Base-by-base conservation (phyloP, 2,113 vertebrate genomes). In the Catharus fuscescens region DNA sequence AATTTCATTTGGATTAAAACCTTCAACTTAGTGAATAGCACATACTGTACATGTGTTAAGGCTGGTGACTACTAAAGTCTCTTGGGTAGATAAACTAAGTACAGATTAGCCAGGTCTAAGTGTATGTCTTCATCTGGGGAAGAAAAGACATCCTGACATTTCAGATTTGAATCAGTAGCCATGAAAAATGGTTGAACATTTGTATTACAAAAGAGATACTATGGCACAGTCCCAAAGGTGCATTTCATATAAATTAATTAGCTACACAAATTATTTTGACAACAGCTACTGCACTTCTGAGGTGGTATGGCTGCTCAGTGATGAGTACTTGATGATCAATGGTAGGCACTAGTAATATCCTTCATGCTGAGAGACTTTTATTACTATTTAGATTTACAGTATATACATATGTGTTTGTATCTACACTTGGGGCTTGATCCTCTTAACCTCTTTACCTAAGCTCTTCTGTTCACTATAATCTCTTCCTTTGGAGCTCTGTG, bases 1-100 rank as follows among this genome's bases (percentile, higher is more conserved):
- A 93, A 80, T 98, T 97, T 97, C 88, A 95, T 95, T 96, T 93
- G 95, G 96, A 97, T 97, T 97, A 98, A 98, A 97, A 97, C 91
- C 84, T 96, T 95, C 94, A 95, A 85, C 93, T 97, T 97, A 97
- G 81, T 93, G 91, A 97, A 91, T 92, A 96, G 96, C 92, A 97
- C 92, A 91, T 90, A 94, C 94, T 96, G 92, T 96, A 97, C 95
- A 96, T 92, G 97, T 65, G 4, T 98, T 98, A 98, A 97, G 97
- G 96, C 96, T 97, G 96, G 95, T 96, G 97, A 97, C 95, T 83
- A 91, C 89, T 96, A 53, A 97, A 96, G 96, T 98, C 96, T 97
- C 94, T 96, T 92, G 96, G 88, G 92, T 86, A 97, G 94, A 90
- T 88, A 96, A 95, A 96, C 79, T 94, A 97, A 97, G 90, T 90